Conservation (phyloP, 2,797 vertebrate genomes). For the Cercopithecus hamlyni region DNA sequence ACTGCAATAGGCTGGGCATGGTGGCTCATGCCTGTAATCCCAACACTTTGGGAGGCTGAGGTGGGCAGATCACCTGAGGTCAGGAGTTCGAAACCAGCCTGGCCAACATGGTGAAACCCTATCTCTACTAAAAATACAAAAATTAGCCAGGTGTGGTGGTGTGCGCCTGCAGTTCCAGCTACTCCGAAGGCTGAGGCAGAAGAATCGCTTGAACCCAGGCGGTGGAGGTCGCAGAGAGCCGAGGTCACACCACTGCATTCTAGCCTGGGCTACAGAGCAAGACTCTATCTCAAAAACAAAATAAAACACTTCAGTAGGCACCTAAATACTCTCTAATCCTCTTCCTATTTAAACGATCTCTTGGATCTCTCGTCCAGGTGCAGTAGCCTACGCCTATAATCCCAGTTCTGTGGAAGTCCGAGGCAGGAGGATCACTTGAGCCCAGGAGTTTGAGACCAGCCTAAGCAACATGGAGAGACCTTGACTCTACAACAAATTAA, state of each 20-base stretch:
- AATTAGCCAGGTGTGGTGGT: rapidly evolving
- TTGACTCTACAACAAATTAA: too few relatives aligned
- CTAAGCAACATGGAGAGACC: too few relatives aligned
- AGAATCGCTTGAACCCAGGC: rapidly evolving
- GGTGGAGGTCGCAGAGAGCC: neutral
- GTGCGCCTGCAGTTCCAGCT: neutral
- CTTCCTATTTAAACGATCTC: neutral
- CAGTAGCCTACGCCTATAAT: too few relatives aligned
- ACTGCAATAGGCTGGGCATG: neutral
- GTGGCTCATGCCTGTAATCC: neutral
- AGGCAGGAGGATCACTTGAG: too few relatives aligned
- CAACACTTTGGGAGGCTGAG: neutral
- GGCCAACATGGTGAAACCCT: neutral
- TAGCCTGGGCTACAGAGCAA: neutral
- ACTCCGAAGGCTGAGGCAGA: neutral
- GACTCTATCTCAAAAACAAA: neutral
- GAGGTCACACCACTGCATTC: neutral
- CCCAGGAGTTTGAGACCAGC: too few relatives aligned
- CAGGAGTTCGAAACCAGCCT: neutral
- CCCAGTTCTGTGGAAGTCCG: too few relatives aligned
- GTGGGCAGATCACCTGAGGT: neutral
- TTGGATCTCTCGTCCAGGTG: neutral
- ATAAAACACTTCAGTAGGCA: neutral
- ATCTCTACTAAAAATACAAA: neutral
- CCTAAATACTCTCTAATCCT: neutral